These are phyloP conservation scores for Dendroctonus valens DNA, from an alignment of 1,140 invertebrate genomes.

Conservation along the genomic window DNA sequence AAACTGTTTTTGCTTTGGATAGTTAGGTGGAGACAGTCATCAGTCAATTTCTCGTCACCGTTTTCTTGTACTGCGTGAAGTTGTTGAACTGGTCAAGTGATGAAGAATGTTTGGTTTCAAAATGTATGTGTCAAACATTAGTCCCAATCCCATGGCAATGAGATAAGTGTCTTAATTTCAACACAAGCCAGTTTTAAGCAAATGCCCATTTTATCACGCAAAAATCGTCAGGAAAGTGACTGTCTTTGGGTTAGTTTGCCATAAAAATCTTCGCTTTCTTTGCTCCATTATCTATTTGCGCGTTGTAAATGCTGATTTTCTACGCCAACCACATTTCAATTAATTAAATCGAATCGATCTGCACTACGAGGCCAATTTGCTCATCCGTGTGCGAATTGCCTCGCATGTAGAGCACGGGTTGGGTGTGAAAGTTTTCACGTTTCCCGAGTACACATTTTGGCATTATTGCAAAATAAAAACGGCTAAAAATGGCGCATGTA, in stretches of 20 bases:
- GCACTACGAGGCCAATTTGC: conserved; percentile 1
- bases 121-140: neutral
- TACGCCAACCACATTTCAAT: conserved; percentile 3
- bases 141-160: too few species aligned
- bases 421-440: conserved; percentile 4
- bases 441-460: neutral
- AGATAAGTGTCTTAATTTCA: too few species aligned
- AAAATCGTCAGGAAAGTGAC: too few species aligned
- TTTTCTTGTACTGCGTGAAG: neutral
- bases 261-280: too few species aligned
- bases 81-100: neutral
- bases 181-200: too few species aligned
- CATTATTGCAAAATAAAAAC: neutral
- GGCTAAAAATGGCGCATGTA: neutral
- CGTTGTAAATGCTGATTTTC: conserved; percentile 1
- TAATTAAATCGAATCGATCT: conserved; percentile 1
- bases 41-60: neutral
- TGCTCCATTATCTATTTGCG: neutral
- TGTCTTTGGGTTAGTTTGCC: too few species aligned
- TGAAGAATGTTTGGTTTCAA: neutral
- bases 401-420: conserved; percentile 8
- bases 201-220: too few species aligned
- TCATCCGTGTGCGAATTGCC: conserved; percentile 5
- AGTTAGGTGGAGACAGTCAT: conserved; percentile 13
- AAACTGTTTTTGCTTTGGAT: conserved; percentile 11